A percentile compares a stretch with the other conserved stretches of the same genome.
Evolutionary conservation across 2,797 vertebrate genomes (phyloP).

Genomic region (Amniataba percoides): DNA sequence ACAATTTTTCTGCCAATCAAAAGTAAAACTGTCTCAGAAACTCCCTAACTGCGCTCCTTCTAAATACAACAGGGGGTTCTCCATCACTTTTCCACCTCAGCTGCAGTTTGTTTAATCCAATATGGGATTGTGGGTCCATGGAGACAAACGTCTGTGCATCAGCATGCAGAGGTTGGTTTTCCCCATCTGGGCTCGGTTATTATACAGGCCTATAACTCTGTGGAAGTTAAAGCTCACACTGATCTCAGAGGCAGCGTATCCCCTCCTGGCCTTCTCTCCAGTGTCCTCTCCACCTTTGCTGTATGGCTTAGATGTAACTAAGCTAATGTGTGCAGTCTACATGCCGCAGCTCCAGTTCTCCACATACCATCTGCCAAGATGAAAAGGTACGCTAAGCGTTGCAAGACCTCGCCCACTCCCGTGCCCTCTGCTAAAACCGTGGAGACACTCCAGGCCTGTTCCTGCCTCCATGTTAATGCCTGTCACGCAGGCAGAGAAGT

Average conservation of each 20-base stretch:
- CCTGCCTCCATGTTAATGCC: slow-evolving; percentile 53
- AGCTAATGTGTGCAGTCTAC: slow-evolving; percentile 39
- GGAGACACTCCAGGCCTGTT: slow-evolving; percentile 29
- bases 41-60: slow-evolving; percentile 35
- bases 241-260: slow-evolving; percentile 41
- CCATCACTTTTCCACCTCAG: slow-evolving; percentile 47
- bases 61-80: slow-evolving; percentile 49
- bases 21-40: slow-evolving; percentile 60
- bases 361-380: slow-evolving; percentile 50
- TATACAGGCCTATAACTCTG: slow-evolving; percentile 54
- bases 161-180: slow-evolving; percentile 62
- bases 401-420: slow-evolving; percentile 6
- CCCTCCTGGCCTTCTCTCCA: slow-evolving; percentile 42
- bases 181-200: slow-evolving; percentile 65
- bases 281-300: slow-evolving; percentile 49
- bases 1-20: slow-evolving; percentile 69
- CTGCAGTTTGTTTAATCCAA: slow-evolving; percentile 63
- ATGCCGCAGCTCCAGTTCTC: slow-evolving; percentile 8
- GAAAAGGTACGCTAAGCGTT: slow-evolving; percentile 22
- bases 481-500: slow-evolving; percentile 49
- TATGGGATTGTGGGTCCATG: slow-evolving; percentile 49
- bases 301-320: slow-evolving; percentile 41
- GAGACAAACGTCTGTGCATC: slow-evolving; percentile 56
- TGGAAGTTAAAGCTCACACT: slow-evolving; percentile 52
- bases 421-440: slow-evolving; percentile 12